Base-by-base conservation (phyloP, 1,140 invertebrate species). In the Formica selysi region DNA sequence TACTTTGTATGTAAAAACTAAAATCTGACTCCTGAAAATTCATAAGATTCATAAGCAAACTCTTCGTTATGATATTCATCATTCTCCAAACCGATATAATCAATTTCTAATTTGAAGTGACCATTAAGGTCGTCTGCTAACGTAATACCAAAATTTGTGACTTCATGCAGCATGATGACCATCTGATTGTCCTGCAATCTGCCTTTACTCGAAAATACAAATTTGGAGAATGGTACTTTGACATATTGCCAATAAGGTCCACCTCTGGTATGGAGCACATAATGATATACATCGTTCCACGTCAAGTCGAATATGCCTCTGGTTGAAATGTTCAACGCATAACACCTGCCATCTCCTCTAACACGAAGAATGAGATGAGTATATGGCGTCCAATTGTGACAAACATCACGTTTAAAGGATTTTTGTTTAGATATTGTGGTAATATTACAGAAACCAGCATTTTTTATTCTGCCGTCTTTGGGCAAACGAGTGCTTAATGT, bases 151-250 rank as follows among this genome's bases (percentile, higher is more conserved):
- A 99, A 96, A 92, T 96, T 96, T 0, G 96, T 96, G 3, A 99
- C 94, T 91, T 92, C 95, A 73, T 96, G 89, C 22, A 96, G 87
- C 0, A 95, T 93, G 29, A 99, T 93, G 13, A 95, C 91, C 19
- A 79, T 89, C 93, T 99, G 99, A 32, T 95, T 96, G 94, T 99
- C 98, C 95, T 99, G 98, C 61, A 99, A 93, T n/a, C 97, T 94
- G 5, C 98, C 99, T 96, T 98, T 98, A 19, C 96, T 97, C 7
- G 96, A 95, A 19, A 98, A 94, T 76, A 98, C 96, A 94, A 99
- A 99, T 95, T 99, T 99, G 6, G 98, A 98, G 95, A 99, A 99
- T 26, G 99, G 99, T 92, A 99, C 98, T 97, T 98, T 98, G 1
- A 97, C 96, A 81, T 97, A 95, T 95, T 99, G 99, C 99, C 99